Percentiles rank a stretch among this genome's conserved stretches.
Evolutionary conservation across 2,888 invertebrate species (phyloP).

Genomic region (Resseliella maxima): DNA sequence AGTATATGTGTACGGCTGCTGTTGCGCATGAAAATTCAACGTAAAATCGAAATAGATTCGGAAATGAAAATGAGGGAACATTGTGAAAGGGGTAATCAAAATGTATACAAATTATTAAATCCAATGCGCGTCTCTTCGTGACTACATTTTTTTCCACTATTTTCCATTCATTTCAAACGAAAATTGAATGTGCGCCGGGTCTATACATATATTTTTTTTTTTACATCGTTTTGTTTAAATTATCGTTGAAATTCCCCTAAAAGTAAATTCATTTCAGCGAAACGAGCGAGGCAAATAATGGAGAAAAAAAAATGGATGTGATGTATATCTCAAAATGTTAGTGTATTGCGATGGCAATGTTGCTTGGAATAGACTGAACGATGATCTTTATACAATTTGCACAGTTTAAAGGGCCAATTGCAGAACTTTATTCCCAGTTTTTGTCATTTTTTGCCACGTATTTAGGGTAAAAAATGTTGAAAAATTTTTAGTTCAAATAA

Average conservation of each 20-base stretch:
- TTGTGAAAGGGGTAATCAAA: slow-evolving; percentile 38
- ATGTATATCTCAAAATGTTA: not conserved
- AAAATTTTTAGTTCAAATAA: no score
- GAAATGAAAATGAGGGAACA: not conserved
- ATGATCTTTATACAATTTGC: not conserved
- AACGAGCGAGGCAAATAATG: not conserved
- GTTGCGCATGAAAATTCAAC: not conserved
- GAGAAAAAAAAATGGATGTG: not conserved
- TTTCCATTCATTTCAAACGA: slow-evolving; percentile 4
- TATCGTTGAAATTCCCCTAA: slow-evolving; percentile 37
- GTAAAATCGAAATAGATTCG: not conserved
- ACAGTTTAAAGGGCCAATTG: slow-evolving; percentile 30
- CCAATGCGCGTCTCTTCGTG: not conserved
- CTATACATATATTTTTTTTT: not conserved
- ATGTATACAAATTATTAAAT: slow-evolving; percentile 51
- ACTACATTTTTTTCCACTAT: not conserved
- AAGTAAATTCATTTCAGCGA: not conserved
- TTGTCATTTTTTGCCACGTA: not conserved
- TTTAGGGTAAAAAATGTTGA: not conserved
- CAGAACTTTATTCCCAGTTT: not conserved
- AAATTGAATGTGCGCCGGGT: not conserved
- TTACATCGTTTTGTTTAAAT: slow-evolving; percentile 25
- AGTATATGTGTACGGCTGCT: not conserved
- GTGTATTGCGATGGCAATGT: not conserved
- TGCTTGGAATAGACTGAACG: not conserved